phyloP scores from a whole-genome alignment of 2,888 invertebrate genomes.

The Ephialtes manifestator region DNA sequence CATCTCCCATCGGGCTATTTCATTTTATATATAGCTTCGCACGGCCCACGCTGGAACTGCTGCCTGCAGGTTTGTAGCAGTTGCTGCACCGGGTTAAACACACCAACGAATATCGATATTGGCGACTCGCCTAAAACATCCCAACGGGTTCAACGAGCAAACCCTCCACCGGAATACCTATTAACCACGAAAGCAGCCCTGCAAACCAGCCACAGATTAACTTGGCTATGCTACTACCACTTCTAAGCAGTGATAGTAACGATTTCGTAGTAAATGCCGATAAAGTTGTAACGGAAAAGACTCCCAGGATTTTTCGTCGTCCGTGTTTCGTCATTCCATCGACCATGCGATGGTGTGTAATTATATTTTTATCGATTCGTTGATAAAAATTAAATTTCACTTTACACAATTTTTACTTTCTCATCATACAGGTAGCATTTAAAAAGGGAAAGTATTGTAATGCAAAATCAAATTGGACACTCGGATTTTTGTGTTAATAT shows the following conservation, averaged over 20 bases:
- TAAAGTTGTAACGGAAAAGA: constrained; percentile 1
- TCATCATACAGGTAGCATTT: too few species aligned
- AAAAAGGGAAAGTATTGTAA: too few species aligned
- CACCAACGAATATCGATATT: constrained; percentile 53
- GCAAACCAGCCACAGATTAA: constrained; percentile 43
- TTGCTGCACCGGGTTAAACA: constrained; percentile 32
- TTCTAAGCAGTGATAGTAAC: constrained; percentile 1
- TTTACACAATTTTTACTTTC: too few species aligned
- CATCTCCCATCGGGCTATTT: not conserved
- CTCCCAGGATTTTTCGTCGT: not conserved
- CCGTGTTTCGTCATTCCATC: not conserved
- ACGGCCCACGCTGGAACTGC: not conserved
- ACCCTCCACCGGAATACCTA: constrained; percentile 39
- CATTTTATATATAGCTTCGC: not conserved
- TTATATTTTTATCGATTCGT: not conserved
- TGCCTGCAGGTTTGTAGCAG: not conserved
- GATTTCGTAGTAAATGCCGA: constrained; percentile 17
- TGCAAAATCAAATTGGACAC: too few species aligned
- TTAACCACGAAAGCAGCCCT: constrained; percentile 40
- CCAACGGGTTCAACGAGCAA: constrained; percentile 15
- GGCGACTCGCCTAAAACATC: constrained; percentile 52
- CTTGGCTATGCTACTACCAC: constrained; percentile 13
- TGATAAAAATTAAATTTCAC: too few species aligned
- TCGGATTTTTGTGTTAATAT: too few species aligned
- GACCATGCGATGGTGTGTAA: not conserved